Base-by-base conservation (phyloP, 2,113 vertebrate genomes). In the Corythaixoides concolor region DNA sequence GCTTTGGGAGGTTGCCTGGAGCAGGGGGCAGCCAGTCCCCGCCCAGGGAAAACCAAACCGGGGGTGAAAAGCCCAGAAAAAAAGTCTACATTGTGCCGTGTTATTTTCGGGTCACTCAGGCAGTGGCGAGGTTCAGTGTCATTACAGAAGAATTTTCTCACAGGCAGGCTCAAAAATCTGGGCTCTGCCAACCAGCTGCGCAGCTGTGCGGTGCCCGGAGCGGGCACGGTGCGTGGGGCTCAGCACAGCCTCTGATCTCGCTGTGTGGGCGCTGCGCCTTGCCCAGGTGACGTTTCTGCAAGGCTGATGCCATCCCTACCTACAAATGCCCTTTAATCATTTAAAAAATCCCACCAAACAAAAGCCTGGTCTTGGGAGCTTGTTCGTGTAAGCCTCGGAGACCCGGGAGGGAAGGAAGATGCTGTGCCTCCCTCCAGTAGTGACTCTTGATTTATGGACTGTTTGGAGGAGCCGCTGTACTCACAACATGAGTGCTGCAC, bases 1-100 rank as follows among this genome's bases (percentile, higher is more conserved):
- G n/a, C 56, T 16, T n/a, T 2, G 0, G 20, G 63, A 41, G 35
- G 4, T 20, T 20, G 1, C 9, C 56, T 19, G 60, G 39, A 60
- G 59, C 35, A 43, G 49, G 39, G 6, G 8, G 11, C 49, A 43
- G 50, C 12, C 55, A n/a, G 24, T 4, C 4, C 24, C 9, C 19
- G 14, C 6, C n/a, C 26, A 11, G 39, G 45, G 39, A 37, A 78
- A 74, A 23, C 5, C 21, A 21, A 53, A 11, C 24, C 37, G 0
- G 1, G 1, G 12, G 21, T 6, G 33, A 83, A 49, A 47, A 59
- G 16, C 11, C 41, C 9, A 35, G 50, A n/a, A 33, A 53, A 23
- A 27, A n/a, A 3, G 16, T 15, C 24, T 20, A 15, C 37, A 32
- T 32, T 11, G 0, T 16, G 15, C 20, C 20, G 12, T 17, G 18